Base-by-base conservation (phyloP, 2,113 vertebrate species). In the Rhadina sibilatrix region DNA sequence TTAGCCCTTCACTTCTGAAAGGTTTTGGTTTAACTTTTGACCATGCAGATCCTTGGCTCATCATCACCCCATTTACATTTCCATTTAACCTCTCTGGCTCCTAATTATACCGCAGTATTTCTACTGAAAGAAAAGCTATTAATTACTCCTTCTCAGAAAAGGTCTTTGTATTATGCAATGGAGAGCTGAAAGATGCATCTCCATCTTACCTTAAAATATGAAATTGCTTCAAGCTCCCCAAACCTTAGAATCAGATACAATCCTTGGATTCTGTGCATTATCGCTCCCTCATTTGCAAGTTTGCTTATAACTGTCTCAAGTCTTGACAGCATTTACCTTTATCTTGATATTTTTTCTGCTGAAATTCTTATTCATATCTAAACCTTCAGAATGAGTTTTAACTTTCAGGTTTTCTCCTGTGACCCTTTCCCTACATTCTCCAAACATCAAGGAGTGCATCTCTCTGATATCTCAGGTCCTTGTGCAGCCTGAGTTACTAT, bases 371-470 rank as follows among this genome's bases (percentile, higher is more conserved):
- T 52, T 88, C 47, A 64, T 78, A 85, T 77, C 56, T 78, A 63
- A 90, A 46, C 44, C 72, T 78, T 74, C 59, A 90, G 68, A 88
- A 92, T n/a, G 35, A 95, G 71, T 90, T 94, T 77, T 74, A 85
- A 66, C 71, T 86, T 87, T 56, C 28, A 31, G 16, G 24, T 64
- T 87, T 89, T 72, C 27, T 87, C 30, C 50, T 78, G 49, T 24
- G 37, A 57, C 57, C 21, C 40, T 64, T 75, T 68, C 33, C 22
- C 50, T 24, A 42, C 28, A 38, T 49, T 90, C 59, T 70, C 27
- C 83, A 80, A 88, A 86, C 19, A 11, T 66, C 75, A 83, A 63
- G 54, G 33, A 88, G 27, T 54, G 49, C 54, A 59, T 56, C 64
- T 65, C 61, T 70, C 54, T 89, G 64, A 46, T 66, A 90, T 64